Conservation (phyloP, 1,140 invertebrate genomes). For the Leptinotarsa texana region DNA sequence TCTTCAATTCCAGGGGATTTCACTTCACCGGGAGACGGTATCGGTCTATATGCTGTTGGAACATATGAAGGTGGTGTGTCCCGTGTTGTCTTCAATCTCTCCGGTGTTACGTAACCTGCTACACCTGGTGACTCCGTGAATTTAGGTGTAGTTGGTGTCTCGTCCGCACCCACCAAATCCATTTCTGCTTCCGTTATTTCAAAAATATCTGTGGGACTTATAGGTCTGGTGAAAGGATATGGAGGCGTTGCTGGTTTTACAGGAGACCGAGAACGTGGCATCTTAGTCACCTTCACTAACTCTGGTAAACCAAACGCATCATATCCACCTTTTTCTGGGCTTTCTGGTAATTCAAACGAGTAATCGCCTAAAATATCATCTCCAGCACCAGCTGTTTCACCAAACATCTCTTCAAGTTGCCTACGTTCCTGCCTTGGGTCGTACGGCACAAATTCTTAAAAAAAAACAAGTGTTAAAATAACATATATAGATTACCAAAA, state of each 20-base stretch:
- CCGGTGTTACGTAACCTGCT: background rate
- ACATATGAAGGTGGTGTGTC: background rate
- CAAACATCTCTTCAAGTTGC: background rate
- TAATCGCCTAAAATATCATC: background rate
- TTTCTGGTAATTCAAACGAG: background rate
- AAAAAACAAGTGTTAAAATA: slow-evolving; percentile 11
- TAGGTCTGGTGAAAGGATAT: too few relatives aligned
- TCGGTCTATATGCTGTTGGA: background rate
- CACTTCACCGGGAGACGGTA: background rate
- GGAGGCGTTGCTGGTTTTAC: too few relatives aligned
- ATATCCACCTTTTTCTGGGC: background rate
- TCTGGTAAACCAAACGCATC: background rate
- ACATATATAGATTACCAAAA: too few relatives aligned
- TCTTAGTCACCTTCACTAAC: background rate
- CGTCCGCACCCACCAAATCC: background rate
- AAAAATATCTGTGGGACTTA: background rate
- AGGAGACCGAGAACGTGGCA: too few relatives aligned
- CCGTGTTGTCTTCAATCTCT: background rate
- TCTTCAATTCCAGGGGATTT: background rate
- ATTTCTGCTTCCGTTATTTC: background rate
- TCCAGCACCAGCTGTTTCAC: background rate
- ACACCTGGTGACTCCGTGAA: background rate
- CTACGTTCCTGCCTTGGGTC: background rate
- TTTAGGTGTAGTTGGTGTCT: background rate
- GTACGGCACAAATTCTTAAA: background rate